These are phyloP conservation scores for Festucalex cinctus DNA, from an alignment of 2,113 vertebrate genomes.

Conservation along the genomic window DNA sequence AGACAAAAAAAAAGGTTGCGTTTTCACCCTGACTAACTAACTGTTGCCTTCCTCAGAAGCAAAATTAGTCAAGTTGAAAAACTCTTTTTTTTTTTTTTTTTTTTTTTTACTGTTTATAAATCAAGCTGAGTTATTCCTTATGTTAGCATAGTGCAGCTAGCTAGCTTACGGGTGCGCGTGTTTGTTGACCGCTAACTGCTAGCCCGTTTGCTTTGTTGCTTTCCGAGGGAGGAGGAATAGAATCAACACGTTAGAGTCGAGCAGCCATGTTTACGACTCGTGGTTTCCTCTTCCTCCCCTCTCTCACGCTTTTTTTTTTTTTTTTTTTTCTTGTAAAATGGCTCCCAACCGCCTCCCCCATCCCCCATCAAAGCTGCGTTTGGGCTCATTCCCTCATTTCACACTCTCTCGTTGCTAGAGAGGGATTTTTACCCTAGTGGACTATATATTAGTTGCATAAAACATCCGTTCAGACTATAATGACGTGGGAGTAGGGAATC, in stretches of 20 bases:
- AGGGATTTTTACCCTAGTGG: neutral
- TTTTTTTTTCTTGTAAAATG: constrained; percentile 22
- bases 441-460: neutral
- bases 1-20: no score
- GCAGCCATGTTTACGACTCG: constrained; percentile 26
- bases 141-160: neutral
- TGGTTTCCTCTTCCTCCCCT: neutral
- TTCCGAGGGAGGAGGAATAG: neutral
- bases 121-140: no score
- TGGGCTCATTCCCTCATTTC: neutral
- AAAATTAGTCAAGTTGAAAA: no score
- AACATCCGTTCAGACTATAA: no score
- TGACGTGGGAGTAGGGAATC: no score
- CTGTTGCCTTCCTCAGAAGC: no score
- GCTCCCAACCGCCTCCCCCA: constrained; percentile 6
- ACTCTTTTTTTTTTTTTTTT: no score
- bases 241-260: neutral
- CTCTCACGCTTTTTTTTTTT: neutral
- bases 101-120: no score
- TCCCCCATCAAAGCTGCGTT: neutral
- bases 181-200: neutral
- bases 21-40: no score
- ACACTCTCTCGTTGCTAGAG: constrained; percentile 3
- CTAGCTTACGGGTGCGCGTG: neutral
- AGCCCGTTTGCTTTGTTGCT: neutral